A percentile compares a stretch with the other conserved stretches of the same genome.
These are phyloP conservation scores for Acanthis flammea DNA, from an alignment of 2,797 vertebrate genomes.

Conservation along the genomic window DNA sequence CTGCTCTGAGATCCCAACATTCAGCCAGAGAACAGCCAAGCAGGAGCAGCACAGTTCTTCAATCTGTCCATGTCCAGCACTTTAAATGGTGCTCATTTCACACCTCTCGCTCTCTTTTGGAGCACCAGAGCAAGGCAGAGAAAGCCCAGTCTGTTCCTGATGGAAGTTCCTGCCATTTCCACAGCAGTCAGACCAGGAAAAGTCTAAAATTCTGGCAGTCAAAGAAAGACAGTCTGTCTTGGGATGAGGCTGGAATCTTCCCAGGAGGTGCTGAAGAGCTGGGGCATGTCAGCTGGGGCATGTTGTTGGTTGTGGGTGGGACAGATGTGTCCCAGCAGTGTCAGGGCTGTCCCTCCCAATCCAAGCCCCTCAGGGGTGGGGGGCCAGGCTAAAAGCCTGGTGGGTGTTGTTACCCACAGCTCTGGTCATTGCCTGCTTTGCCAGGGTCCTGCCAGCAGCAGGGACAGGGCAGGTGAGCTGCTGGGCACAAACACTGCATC, in stretches of 20 bases:
- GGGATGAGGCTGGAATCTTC: background rate
- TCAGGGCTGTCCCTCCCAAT: background rate
- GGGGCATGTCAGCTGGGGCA: background rate
- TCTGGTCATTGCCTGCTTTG: background rate
- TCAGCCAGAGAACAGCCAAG: background rate
- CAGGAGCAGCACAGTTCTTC: background rate
- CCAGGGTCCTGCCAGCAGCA: background rate
- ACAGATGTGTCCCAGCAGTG: background rate
- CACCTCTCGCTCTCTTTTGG: background rate
- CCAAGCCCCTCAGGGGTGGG: background rate
- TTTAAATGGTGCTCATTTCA: background rate
- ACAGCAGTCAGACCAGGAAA: background rate
- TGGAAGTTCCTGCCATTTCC: background rate
- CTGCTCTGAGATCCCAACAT: background rate
- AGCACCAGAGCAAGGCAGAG: background rate
- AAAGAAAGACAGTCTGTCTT: background rate
- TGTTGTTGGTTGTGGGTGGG: background rate
- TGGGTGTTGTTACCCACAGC: background rate
- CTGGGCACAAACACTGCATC: background rate
- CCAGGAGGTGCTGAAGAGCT: background rate
- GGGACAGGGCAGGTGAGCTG: fast-evolving
- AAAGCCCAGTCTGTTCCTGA: background rate
- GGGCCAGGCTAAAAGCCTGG: background rate
- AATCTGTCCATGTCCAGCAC: background rate
- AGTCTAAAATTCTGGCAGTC: background rate